Evolutionary conservation across 1,140 invertebrate species (phyloP).

Genomic region (Probaryconus sp.): DNA sequence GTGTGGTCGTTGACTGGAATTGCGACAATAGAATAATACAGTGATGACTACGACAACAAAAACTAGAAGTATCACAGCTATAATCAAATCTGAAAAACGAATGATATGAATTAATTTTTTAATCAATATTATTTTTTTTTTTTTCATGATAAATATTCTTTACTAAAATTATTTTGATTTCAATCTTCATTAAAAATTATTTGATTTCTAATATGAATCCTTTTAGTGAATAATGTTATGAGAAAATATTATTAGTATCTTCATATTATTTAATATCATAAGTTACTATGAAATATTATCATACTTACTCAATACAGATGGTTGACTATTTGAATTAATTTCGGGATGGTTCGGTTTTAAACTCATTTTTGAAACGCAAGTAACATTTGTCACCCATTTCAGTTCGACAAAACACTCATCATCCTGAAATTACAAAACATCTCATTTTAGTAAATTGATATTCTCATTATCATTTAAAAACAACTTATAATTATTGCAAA

Average conservation of each 20-base stretch:
- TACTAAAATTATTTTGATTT: too few species aligned
- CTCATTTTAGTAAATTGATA: too few species aligned
- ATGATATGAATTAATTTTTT: background rate
- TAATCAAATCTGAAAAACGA: slow-evolving; percentile 39
- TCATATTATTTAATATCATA: background rate
- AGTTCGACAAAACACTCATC: slow-evolving; percentile 39
- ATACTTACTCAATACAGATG: slow-evolving; percentile 43
- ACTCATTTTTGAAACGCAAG: slow-evolving; percentile 44
- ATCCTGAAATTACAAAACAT: slow-evolving; percentile 38
- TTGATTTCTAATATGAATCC: too few species aligned
- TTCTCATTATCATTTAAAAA: too few species aligned
- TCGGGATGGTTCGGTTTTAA: slow-evolving; percentile 10
- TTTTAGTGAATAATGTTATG: too few species aligned
- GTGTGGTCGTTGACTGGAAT: slow-evolving; percentile 21
- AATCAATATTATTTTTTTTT: background rate
- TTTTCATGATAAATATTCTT: background rate
- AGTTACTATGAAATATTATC: slow-evolving; percentile 1
- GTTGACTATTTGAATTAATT: background rate
- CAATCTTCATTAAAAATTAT: too few species aligned
- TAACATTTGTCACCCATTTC: slow-evolving; percentile 45
- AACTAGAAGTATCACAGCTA: slow-evolving; percentile 45
- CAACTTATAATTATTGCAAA: too few species aligned
- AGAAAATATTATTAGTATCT: too few species aligned
- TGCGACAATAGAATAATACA: slow-evolving; percentile 43
- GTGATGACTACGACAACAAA: slow-evolving; percentile 38